A percentile compares a stretch with the other conserved stretches of the same genome.
Evolutionary conservation across 2,888 invertebrate species (phyloP).

Genomic region (Acanthoscelides obtectus): DNA sequence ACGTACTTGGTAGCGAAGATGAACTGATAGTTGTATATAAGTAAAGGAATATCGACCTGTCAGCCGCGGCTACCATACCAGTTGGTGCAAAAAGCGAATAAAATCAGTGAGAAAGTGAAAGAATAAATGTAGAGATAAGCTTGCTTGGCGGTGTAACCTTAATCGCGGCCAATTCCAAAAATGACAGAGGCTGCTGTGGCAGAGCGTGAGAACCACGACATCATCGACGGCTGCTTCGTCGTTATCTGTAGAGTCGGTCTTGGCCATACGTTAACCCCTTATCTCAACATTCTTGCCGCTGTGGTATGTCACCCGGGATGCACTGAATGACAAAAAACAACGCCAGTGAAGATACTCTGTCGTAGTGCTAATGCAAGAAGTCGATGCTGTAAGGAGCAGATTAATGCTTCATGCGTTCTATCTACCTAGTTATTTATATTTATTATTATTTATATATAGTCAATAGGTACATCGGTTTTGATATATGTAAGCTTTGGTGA

Average conservation of each 20-base stretch:
- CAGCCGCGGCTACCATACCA: neutral
- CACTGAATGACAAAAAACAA: slow-evolving; percentile 41
- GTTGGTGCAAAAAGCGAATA: neutral
- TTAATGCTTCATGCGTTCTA: neutral
- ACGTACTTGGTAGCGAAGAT: neutral
- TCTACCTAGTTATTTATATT: too few species aligned
- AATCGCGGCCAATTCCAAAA: slow-evolving; percentile 29
- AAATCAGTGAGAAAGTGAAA: neutral
- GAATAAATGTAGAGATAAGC: neutral
- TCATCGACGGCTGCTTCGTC: slow-evolving; percentile 16
- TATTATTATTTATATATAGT: too few species aligned
- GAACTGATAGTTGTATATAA: neutral
- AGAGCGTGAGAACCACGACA: slow-evolving; percentile 39
- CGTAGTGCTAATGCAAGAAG: slow-evolving; percentile 27
- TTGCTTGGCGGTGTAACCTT: neutral
- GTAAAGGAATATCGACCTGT: neutral
- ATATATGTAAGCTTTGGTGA: too few species aligned
- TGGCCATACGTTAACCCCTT: slow-evolving; percentile 47
- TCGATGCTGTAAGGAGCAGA: neutral
- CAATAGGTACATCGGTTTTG: too few species aligned
- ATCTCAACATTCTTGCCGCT: slow-evolving; percentile 41
- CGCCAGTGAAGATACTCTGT: slow-evolving; percentile 10
- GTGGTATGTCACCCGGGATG: slow-evolving; percentile 43
- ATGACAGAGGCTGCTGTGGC: slow-evolving; percentile 35
- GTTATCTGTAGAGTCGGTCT: slow-evolving; percentile 42